These are phyloP conservation scores for Bolborhynchus lineola DNA, from an alignment of 2,113 vertebrate species.

Conservation along the genomic window DNA sequence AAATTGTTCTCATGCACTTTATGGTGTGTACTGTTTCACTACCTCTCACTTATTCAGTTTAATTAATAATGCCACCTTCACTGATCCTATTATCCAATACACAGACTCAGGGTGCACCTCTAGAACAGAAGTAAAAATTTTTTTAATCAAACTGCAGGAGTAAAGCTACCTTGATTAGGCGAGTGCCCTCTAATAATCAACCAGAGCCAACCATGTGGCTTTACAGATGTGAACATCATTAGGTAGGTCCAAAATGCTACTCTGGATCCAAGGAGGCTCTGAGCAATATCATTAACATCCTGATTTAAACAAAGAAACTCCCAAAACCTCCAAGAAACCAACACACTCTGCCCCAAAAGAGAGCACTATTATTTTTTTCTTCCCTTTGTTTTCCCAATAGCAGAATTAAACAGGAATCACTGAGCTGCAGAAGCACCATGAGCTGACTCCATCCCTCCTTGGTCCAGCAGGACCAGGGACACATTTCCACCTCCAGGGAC, in stretches of 20 bases:
- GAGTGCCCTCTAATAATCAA: neutral
- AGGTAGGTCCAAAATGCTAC: neutral
- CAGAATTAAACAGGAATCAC: neutral
- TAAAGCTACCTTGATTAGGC: neutral
- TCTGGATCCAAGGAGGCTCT: neutral
- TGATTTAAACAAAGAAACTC: neutral
- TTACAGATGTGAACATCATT: neutral
- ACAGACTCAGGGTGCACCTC: neutral
- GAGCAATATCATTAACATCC: neutral
- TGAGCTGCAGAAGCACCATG: neutral
- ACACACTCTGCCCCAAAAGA: fast-evolving
- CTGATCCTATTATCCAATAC: neutral
- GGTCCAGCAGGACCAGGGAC: neutral
- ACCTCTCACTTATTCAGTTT: neutral
- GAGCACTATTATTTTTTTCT: neutral
- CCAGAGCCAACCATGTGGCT: neutral
- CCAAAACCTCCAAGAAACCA: neutral
- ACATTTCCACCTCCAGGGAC: neutral
- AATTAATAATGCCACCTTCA: neutral
- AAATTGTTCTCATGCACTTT: neutral
- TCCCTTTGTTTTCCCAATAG: neutral
- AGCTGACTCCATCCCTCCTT: neutral
- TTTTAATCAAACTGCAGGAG: neutral
- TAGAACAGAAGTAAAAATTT: neutral
- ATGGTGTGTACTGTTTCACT: neutral